Conservation (phyloP, 2,888 invertebrate species). For the Pristionchus mayeri region DNA sequence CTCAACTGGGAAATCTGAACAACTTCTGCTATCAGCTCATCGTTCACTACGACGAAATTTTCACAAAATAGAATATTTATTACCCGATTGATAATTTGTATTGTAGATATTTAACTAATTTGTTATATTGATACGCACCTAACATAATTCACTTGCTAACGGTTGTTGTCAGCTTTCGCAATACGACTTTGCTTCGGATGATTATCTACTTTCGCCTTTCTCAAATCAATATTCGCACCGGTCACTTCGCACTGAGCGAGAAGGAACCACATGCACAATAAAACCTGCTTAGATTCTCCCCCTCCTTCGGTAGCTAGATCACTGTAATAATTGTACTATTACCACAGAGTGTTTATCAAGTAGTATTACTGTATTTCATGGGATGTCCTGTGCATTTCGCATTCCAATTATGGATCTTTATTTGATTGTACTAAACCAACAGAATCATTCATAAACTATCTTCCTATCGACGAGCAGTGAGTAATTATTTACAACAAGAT, state of each 20-base stretch:
- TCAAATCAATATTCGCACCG: slow-evolving; percentile 18
- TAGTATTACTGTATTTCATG: slow-evolving; percentile 37
- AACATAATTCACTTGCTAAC: slow-evolving; percentile 43
- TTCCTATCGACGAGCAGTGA: too few relatives aligned
- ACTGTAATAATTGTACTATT: slow-evolving; percentile 13
- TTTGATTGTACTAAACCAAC: not conserved
- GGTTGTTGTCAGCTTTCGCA: slow-evolving; percentile 36
- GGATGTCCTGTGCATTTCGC: slow-evolving; percentile 36
- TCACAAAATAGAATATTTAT: slow-evolving; percentile 53
- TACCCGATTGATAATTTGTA: not conserved
- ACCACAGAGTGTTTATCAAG: slow-evolving; percentile 34
- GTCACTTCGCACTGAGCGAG: slow-evolving; percentile 18
- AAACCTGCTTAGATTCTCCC: slow-evolving; percentile 33
- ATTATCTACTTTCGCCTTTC: not conserved
- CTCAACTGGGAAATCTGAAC: slow-evolving; percentile 75
- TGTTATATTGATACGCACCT: slow-evolving; percentile 23
- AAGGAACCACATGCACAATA: slow-evolving; percentile 16
- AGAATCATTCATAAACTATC: too few relatives aligned
- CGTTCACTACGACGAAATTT: slow-evolving; percentile 71
- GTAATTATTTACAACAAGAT: too few relatives aligned
- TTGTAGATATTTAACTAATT: not conserved
- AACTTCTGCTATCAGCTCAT: slow-evolving; percentile 75
- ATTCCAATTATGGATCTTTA: slow-evolving; percentile 14
- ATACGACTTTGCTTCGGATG: slow-evolving; percentile 9
- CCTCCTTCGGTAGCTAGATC: slow-evolving; percentile 25